Base-by-base conservation (phyloP, 2,113 vertebrate genomes). In the Sminthopsis crassicaudata region DNA sequence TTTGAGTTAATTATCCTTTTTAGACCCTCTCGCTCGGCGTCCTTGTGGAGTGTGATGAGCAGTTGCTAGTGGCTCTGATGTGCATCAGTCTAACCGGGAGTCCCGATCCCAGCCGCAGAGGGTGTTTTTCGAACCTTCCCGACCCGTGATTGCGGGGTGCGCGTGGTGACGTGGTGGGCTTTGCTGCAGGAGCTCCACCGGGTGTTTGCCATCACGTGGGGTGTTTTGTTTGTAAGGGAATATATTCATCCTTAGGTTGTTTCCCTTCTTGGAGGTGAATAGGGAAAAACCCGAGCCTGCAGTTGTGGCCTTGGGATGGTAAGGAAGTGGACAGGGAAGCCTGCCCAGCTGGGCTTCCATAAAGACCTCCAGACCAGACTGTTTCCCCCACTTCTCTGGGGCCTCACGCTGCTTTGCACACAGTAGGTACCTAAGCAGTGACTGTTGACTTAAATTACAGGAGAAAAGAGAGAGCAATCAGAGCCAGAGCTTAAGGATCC, bases 1-100 rank as follows among this genome's bases (percentile, higher is more conserved):
- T 46, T 27, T 88, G 76, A 88, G 46, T 95, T 90, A 19, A 67
- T 94, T 95, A 93, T 48, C 27, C n/a, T 89, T 42, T 51, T 67
- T 93, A 92, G 51, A 95, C 48, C 3, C 94, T 96, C n/a, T 91
- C 53, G 90, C 12, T 91, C 90, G 94, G 24, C 9, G 50, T 51
- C 90, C 93, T 30, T 48, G 46, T 76, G 36, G 14, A n/a, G 4
- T 76, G 19, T n/a, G 5, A 76, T 76, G 60, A 7, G 36, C 67
- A 23, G 19, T 19, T 42, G 67, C 5, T 42, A 42, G n/a, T 42
- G n/a, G 16, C 8, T 42, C n/a, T 42, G n/a, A 36, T 94, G 46
- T 97, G 92, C 92, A 89, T 93, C 94, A 95, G 93, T 57, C 91
- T 88, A 55, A 7, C 46, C 90, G 2, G 94, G 96, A 94, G 8